Conservation (phyloP, 2,797 vertebrate genomes). For the Semotilus atromaculatus region DNA sequence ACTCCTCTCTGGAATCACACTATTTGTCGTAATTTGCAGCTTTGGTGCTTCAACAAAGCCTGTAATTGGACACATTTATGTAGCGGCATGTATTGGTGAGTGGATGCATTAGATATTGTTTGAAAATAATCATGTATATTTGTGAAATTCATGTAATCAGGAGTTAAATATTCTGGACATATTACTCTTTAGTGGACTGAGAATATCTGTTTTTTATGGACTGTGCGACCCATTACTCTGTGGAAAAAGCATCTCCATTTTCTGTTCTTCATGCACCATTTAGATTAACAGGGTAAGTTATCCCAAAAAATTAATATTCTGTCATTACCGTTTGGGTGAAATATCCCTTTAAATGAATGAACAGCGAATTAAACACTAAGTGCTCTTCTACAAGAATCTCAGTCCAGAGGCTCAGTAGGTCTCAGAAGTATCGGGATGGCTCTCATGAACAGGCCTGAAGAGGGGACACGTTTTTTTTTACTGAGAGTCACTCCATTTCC, state of each 20-base stretch:
- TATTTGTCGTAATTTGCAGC: background rate
- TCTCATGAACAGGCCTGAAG: conserved; percentile 69
- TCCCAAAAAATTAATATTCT: background rate
- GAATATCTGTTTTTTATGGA: background rate
- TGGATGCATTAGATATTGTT: background rate
- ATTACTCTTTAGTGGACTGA: background rate
- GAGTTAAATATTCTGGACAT: background rate
- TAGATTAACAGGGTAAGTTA: background rate
- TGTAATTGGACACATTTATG: conserved; percentile 38
- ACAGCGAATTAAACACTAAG: background rate
- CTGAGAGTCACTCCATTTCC: conserved; percentile 65
- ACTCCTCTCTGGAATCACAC: background rate
- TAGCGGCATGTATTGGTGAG: background rate
- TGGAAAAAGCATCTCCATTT: background rate
- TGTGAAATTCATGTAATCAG: conserved; percentile 14
- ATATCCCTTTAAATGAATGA: background rate
- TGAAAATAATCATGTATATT: conserved; percentile 18
- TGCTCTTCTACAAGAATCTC: conserved; percentile 7
- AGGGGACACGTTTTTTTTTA: conserved; percentile 69
- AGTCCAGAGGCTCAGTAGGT: conserved; percentile 47
- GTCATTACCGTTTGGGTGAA: background rate
- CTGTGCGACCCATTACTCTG: background rate
- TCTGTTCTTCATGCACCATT: background rate
- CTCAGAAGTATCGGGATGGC: conserved; percentile 49
- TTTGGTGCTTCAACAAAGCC: conserved; percentile 8